Base-by-base conservation (phyloP, 2,797 vertebrate species). In the Chloroceryle amazona region DNA sequence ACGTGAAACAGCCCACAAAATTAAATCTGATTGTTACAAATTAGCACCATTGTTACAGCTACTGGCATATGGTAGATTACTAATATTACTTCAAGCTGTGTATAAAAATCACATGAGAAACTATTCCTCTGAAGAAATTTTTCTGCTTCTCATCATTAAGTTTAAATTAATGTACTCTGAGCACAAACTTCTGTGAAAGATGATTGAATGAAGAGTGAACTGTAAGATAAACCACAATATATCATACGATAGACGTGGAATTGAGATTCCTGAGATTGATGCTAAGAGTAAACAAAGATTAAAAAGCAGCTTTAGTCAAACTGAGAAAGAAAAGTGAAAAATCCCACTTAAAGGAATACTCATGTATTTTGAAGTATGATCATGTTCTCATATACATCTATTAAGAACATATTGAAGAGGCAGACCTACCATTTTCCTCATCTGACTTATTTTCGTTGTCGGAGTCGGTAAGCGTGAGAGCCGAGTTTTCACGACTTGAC, bases 371-470 rank as follows among this genome's bases (percentile, higher is more conserved):
- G 10, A 82, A 85, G 19, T 3, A 49, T 1, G 29, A 52, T 18
- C 41, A 62, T 2, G 0, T n/a, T 74, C 33, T 61, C 58, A 37
- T 7, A 47, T 11, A 13, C 0, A 39, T 35, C 66, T 78, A 41
- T 41, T 35, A 85, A 61, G 84, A 76, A 96, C 17, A 44, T 9
- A 90, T 4, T n/a, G 57, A 91, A 95, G 92, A 78, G 93, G 81
- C 68, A 74, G 88, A 74, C 99, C 98, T 99, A 99, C 99, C 99
- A 74, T 99, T 99, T 91, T 99, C 99, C 26, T 99, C 99, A 35
- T 99, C 99, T 6, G 99, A 99, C 98, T 99, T 99, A 93, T 99
- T 99, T 51, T 99, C 99, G 63, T 99, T 99, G 93, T 99, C 99
- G 4, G 99, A 99, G 97, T 99, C 99, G 6, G 99, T 99, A 91